A percentile compares a stretch with the other conserved stretches of the same genome.
Evolutionary conservation across 2,888 invertebrate species (phyloP).

Genomic region (Ligdia adustata): DNA sequence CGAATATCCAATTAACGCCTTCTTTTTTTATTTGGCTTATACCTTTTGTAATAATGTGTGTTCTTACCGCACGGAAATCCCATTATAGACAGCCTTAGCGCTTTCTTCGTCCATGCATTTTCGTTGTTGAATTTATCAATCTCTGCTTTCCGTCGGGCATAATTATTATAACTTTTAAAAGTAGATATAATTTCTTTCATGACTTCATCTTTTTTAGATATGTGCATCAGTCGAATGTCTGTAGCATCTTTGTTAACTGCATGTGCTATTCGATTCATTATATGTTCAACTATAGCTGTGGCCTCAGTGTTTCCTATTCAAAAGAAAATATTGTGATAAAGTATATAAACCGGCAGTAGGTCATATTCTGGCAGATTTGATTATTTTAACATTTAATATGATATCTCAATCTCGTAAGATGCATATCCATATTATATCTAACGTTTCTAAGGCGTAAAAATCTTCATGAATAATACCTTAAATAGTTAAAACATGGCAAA

Average conservation of each 20-base stretch:
- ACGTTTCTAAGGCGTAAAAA: no score
- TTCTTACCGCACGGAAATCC: conserved; percentile 81
- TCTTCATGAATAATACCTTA: no score
- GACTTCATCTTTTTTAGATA: conserved; percentile 55
- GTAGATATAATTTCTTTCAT: conserved; percentile 81
- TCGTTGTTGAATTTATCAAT: conserved; percentile 83
- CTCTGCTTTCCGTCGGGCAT: conserved; percentile 73
- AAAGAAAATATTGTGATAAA: no score
- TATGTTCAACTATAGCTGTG: conserved; percentile 82
- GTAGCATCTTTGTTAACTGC: conserved; percentile 81
- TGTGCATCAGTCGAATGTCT: conserved; percentile 83
- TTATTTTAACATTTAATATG: no score
- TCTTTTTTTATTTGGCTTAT: no score
- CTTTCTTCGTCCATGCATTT: conserved; percentile 91
- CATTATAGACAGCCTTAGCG: conserved; percentile 85
- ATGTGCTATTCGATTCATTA: conserved; percentile 87
- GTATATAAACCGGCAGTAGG: no score
- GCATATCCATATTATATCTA: no score
- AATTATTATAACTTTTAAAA: conserved; percentile 82
- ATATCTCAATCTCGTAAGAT: no score
- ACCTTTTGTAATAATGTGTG: no score
- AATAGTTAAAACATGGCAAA: no score
- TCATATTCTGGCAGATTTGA: no score
- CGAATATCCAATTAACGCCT: no score
- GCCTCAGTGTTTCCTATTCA: conserved; percentile 85